phyloP scores from a whole-genome alignment of 2,113 vertebrate genomes.

The Melanotaenia duboulayi region DNA sequence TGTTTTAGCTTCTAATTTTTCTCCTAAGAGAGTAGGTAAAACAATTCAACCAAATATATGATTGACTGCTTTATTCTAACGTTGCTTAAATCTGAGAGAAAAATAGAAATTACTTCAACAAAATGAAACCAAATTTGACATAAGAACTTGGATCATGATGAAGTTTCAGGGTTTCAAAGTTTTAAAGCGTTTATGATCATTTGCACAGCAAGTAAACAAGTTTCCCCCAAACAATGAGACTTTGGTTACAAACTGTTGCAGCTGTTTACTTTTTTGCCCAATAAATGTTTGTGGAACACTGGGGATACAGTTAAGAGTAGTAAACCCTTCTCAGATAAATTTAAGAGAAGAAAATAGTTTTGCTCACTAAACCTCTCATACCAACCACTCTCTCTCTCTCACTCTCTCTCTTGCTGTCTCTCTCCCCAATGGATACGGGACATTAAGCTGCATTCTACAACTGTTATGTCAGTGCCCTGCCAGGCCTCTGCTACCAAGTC shows the following conservation, averaged over 20 bases:
- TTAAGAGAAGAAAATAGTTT: slow-evolving; percentile 2
- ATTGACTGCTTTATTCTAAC: background rate
- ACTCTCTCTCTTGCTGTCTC: background rate
- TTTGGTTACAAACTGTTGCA: too few relatives aligned
- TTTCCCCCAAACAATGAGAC: too few relatives aligned
- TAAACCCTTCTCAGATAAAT: background rate
- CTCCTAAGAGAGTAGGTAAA: too few relatives aligned
- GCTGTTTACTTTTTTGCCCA: background rate
- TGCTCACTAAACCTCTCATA: background rate
- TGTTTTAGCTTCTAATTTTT: background rate
- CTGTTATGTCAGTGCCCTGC: slow-evolving; percentile 10
- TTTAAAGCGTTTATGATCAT: too few relatives aligned
- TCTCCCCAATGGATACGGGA: background rate
- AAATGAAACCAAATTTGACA: too few relatives aligned
- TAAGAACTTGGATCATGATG: too few relatives aligned
- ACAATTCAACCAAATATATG: background rate
- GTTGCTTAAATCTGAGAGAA: background rate
- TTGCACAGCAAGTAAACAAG: background rate
- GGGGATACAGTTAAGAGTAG: background rate
- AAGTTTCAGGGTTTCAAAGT: too few relatives aligned
- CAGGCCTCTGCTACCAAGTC: background rate
- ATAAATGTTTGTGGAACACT: background rate
- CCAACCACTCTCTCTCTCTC: background rate
- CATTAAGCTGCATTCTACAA: slow-evolving; percentile 46
- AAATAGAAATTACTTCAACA: too few relatives aligned